Conservation (phyloP, 2,797 vertebrate genomes). For the Tauraco hartlaubi region DNA sequence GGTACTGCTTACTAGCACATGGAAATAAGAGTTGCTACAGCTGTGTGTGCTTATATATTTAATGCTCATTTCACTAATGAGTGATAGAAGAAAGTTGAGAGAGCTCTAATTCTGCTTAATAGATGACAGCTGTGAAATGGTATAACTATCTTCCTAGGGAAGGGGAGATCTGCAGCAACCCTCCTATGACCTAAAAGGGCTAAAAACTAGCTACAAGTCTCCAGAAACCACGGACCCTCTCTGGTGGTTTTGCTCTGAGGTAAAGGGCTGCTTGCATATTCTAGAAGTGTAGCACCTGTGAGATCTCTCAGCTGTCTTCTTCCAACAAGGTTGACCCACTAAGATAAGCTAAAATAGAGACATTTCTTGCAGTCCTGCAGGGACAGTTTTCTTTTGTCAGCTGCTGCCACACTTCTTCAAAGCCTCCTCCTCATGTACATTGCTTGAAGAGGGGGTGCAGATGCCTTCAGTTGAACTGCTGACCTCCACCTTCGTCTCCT, state of each 20-base stretch:
- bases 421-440: fast-evolving
- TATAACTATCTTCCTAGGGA: neutral
- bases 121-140: neutral
- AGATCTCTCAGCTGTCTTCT: neutral
- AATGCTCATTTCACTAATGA: neutral
- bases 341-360: neutral
- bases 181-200: neutral
- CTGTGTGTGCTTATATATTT: neutral
- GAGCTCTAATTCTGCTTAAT: neutral
- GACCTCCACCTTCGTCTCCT: neutral
- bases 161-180: neutral
- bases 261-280: neutral
- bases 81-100: neutral
- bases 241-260: neutral
- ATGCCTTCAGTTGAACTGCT: neutral
- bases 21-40: neutral
- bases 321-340: neutral
- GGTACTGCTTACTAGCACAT: fast-evolving
- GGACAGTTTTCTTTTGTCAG: neutral
- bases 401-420: fast-evolving
- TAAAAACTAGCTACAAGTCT: neutral
- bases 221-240: neutral
- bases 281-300: neutral
- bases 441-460: neutral
- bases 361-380: neutral